Evolutionary conservation across 2,113 vertebrate species (phyloP).

Genomic region (Probosciger aterrimus): DNA sequence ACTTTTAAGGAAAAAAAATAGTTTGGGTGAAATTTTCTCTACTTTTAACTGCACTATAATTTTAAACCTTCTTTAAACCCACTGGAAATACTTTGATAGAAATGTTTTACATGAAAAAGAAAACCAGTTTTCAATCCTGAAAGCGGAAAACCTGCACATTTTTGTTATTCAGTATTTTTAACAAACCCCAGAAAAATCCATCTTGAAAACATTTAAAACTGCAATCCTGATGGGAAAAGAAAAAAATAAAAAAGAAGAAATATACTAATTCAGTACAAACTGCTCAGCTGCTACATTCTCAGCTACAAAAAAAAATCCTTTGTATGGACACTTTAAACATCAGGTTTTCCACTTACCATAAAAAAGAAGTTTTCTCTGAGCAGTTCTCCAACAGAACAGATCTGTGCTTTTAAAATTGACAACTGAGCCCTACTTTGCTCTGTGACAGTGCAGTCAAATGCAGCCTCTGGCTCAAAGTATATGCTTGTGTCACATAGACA

Average conservation of each 20-base stretch:
- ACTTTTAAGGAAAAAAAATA: neutral
- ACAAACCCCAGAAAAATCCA: neutral
- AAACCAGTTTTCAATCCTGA: neutral
- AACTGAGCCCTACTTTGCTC: neutral
- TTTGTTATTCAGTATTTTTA: neutral
- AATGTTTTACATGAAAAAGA: neutral
- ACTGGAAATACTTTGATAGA: neutral
- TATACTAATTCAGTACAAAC: fast-evolving
- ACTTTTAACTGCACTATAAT: neutral
- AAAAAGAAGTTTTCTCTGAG: neutral
- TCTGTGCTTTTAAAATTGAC: neutral
- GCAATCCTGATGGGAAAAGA: neutral
- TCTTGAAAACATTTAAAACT: neutral
- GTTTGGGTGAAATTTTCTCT: neutral
- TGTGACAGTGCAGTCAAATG: neutral
- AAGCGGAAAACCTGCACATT: neutral
- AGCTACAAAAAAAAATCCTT: neutral
- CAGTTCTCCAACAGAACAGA: neutral
- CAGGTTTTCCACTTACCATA: neutral
- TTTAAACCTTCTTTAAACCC: neutral
- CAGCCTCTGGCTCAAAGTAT: neutral
- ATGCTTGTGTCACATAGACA: neutral
- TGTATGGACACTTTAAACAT: neutral
- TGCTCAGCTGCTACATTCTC: neutral
- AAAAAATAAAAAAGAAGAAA: neutral